Evolutionary conservation across 2,797 vertebrate genomes (phyloP).

Genomic region (Taenioides sp.): DNA sequence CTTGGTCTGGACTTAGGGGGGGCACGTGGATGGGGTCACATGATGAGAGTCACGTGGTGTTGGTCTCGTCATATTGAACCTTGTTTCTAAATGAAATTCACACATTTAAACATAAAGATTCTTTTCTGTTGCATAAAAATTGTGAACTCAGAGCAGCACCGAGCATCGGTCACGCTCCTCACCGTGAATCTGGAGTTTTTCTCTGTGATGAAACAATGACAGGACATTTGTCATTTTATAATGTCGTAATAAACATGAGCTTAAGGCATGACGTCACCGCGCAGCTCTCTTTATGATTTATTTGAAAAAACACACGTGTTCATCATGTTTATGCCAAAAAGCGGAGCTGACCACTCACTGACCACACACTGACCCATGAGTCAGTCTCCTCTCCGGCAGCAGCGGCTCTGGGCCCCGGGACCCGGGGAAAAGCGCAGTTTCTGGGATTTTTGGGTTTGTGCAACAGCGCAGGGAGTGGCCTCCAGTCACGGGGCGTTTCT

Average conservation of each 20-base stretch:
- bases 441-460: background rate
- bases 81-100: too few relatives aligned
- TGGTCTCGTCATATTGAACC: too few relatives aligned
- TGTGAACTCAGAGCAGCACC: too few relatives aligned
- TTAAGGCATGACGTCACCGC: slow-evolving; percentile 1
- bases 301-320: background rate
- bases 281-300: background rate
- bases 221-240: background rate
- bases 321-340: background rate
- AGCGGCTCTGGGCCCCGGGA: background rate
- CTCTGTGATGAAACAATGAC: background rate
- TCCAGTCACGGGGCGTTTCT: slow-evolving; percentile 31
- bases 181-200: background rate
- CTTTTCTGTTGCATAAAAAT: too few relatives aligned
- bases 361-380: background rate
- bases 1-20: too few relatives aligned
- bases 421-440: background rate
- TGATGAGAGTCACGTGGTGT: too few relatives aligned
- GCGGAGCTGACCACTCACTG: background rate
- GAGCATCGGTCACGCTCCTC: too few relatives aligned
- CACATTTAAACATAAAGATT: too few relatives aligned
- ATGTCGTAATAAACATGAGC: background rate
- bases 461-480: slow-evolving; percentile 10
- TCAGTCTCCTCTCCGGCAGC: background rate
- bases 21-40: too few relatives aligned